Conservation (phyloP, 2,797 vertebrate species). For the Pseudochaenichthys georgianus region DNA sequence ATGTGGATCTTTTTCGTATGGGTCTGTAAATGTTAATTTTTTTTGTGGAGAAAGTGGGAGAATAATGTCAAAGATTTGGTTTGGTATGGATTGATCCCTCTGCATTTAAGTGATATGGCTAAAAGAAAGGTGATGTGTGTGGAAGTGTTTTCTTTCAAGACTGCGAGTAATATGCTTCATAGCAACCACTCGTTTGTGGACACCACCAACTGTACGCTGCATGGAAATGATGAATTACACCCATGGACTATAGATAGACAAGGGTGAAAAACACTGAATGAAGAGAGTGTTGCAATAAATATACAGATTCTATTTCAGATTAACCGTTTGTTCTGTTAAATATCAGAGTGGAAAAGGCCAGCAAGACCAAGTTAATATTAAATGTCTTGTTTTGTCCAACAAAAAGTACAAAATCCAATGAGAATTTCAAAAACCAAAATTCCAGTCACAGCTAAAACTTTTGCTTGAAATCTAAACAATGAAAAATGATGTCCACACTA, state of each 20-base stretch:
- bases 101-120: background rate
- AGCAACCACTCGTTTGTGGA: background rate
- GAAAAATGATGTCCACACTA: background rate
- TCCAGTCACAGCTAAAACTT: background rate
- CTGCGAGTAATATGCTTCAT: background rate
- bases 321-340: background rate
- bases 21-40: background rate
- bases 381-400: background rate
- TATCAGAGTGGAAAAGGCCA: background rate
- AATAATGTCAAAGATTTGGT: background rate
- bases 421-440: background rate
- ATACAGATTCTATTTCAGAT: background rate
- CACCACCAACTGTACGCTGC: background rate
- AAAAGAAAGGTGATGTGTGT: conserved; percentile 3
- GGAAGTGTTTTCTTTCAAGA: background rate
- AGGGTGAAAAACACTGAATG: background rate
- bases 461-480: background rate
- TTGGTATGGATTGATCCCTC: background rate
- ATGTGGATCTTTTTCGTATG: background rate
- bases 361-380: background rate
- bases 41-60: background rate
- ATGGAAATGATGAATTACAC: background rate
- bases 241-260: background rate
- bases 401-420: background rate
- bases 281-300: background rate